Base-by-base conservation (phyloP, 2,113 vertebrate genomes). In the Leucopternis melanops region DNA sequence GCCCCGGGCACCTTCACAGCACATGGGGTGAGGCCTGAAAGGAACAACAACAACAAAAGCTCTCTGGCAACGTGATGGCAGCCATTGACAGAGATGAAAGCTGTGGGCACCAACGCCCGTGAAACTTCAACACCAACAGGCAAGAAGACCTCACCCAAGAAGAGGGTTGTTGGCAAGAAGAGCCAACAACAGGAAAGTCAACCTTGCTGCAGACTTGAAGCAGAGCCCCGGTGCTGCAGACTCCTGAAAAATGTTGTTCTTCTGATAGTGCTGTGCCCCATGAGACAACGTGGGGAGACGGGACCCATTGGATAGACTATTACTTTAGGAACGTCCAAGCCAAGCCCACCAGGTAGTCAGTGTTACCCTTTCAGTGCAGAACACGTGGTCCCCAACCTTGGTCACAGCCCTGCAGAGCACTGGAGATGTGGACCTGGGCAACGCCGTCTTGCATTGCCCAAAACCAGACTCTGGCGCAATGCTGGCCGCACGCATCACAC, bases 361-460 rank as follows among this genome's bases (percentile, higher is more conserved):
- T 13, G 36, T 9, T 20, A 8, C 45, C 25, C 71, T 62, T 44
- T 26, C 49, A 57, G 40, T 11, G 36, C 29, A 82, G 45, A 66
- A 55, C 47, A 62, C 20, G 3, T 2, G 16, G 25, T 93, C 0
- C 55, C 25, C 49, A 83, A 34, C 3, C 26, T 42, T 52, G 75
- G 61, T 3, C 66, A 62, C 31, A 67, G 54, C 15, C 34, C 71
- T 47, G 54, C 31, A 67, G 26, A 72, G 54, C 59, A 32, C 73
- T 63, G 38, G 14, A 88, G 44, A 66, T 4, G 9, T 57, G 63
- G 34, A 59, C 67, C 36, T 54, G 82, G 57, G 26, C 22, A 58
- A 32, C 0, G 0, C 21, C 42, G 12, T 34, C 49, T 42, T 32
- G 34, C 16, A 13, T 1, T 38, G 66, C 38, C 26, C 75, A 59